Evolutionary conservation across 2,113 vertebrate species (phyloP).

Genomic region (Ctenodactylus gundi): DNA sequence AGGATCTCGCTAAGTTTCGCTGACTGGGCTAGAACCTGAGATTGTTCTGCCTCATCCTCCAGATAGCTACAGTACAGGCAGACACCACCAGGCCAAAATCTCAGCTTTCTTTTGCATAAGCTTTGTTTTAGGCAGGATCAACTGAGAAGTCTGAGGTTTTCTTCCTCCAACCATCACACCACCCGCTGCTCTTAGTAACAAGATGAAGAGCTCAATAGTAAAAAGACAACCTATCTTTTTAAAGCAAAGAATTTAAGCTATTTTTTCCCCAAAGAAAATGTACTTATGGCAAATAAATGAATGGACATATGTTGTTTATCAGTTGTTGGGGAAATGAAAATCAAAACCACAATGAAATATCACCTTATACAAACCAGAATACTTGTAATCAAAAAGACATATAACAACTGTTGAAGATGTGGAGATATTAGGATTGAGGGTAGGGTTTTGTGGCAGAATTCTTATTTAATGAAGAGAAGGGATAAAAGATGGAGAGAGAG

Average conservation of each 20-base stretch:
- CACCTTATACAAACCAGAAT: neutral
- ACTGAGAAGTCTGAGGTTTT: neutral
- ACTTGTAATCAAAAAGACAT: neutral
- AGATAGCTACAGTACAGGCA: no score
- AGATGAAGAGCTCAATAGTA: neutral
- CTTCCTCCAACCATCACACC: neutral
- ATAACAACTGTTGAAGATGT: neutral
- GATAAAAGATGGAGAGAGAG: no score
- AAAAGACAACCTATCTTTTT: conserved; percentile 11
- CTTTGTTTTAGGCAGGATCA: neutral
- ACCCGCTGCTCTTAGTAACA: neutral
- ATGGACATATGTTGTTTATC: neutral
- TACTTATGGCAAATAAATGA: neutral
- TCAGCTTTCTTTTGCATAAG: neutral
- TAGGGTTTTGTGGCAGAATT: neutral
- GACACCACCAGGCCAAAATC: no score
- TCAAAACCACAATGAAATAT: neutral
- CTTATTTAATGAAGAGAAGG: neutral
- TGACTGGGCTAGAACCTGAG: no score
- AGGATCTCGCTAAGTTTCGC: no score
- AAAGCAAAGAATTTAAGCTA: conserved; percentile 19
- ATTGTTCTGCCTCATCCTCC: no score
- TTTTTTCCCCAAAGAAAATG: neutral
- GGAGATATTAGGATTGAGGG: neutral
- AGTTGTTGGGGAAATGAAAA: conserved; percentile 31